phyloP scores from a whole-genome alignment of 2,888 invertebrate genomes.

The Chrysopilus asiliformis region DNA sequence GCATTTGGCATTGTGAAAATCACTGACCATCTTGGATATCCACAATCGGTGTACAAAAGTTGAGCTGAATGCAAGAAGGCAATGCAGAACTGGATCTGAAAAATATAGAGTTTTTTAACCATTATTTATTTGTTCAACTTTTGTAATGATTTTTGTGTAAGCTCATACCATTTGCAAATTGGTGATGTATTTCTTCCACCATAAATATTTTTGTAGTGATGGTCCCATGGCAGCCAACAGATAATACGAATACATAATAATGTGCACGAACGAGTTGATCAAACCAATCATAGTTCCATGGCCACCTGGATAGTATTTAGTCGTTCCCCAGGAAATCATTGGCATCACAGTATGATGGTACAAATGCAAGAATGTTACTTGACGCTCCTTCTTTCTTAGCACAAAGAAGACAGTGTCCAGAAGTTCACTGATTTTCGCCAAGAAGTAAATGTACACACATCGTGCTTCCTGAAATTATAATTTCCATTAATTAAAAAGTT shows the following conservation, averaged over 20 bases:
- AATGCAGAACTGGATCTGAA: slow-evolving; percentile 76
- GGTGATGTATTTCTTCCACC: slow-evolving; percentile 92
- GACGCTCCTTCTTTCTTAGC: slow-evolving; percentile 76
- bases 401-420: slow-evolving; percentile 90
- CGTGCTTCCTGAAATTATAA: slow-evolving; percentile 41
- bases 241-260: slow-evolving; percentile 90
- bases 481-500: slow-evolving; percentile 8
- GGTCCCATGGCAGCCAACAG: slow-evolving; percentile 82
- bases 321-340: slow-evolving; percentile 82
- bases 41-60: slow-evolving; percentile 73
- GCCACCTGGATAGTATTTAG: slow-evolving; percentile 75
- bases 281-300: slow-evolving; percentile 76
- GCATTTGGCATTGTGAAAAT: slow-evolving; percentile 80
- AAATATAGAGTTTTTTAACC: slow-evolving; percentile 6
- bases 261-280: slow-evolving; percentile 88
- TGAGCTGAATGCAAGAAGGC: slow-evolving; percentile 78
- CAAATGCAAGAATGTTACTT: slow-evolving; percentile 81
- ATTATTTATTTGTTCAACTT: too few relatives aligned
- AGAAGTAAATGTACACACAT: slow-evolving; percentile 72
- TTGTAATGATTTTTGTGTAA: neutral
- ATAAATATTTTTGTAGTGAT: slow-evolving; percentile 70
- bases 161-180: slow-evolving; percentile 70
- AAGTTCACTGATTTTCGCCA: slow-evolving; percentile 81
- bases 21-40: slow-evolving; percentile 72
- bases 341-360: slow-evolving; percentile 95